Base-by-base conservation (phyloP, 2,113 vertebrate species). In the Neogobius melanostomus region DNA sequence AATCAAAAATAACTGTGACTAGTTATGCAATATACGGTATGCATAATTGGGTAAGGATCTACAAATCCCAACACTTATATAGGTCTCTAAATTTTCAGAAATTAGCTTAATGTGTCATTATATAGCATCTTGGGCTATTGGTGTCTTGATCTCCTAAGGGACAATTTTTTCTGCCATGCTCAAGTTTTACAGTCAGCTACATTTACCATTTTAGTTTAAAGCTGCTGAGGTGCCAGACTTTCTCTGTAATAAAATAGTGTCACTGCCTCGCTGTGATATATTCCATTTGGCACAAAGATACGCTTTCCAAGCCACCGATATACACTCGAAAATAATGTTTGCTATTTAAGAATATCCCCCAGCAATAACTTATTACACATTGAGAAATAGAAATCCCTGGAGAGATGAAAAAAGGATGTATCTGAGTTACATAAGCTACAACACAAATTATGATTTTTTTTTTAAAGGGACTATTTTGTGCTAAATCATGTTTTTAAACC, bases 301-400 rank as follows among this genome's bases (percentile, higher is more conserved):
- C 72, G 68, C 52, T 79, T 69, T 67, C 49, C 53, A 68, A 71
- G 68, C 69, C 76, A 64, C 28, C 47, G 76, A 68, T 82, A 62
- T 65, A 56, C 59, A 75, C 79, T 68, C 17, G 11, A 74, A 83
- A 89, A 79, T 80, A 74, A 70, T 87, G 71, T 85, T 85, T 84
- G 72, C 73, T 75, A 60, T 87, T 87, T 60, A 87, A 84, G 81
- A 80, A 88, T 80, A 74, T 84, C 88, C 83, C 51, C 43, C 48
- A 77, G 86, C 82, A 69, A 82, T 76, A 78, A 86, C 53, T 68
- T 85, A 85, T 84, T 80, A 83, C 71, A 75, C 66, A 85, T 82
- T 65, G 56, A 73, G 81, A 75, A 78, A 82, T 72, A 84, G 75
- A 56, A 81, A 85, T 86, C 82, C 77, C 81, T 63, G 12, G 74